These are phyloP conservation scores for Drepana arcuata DNA, from an alignment of 1,140 invertebrate species.

Conservation along the genomic window DNA sequence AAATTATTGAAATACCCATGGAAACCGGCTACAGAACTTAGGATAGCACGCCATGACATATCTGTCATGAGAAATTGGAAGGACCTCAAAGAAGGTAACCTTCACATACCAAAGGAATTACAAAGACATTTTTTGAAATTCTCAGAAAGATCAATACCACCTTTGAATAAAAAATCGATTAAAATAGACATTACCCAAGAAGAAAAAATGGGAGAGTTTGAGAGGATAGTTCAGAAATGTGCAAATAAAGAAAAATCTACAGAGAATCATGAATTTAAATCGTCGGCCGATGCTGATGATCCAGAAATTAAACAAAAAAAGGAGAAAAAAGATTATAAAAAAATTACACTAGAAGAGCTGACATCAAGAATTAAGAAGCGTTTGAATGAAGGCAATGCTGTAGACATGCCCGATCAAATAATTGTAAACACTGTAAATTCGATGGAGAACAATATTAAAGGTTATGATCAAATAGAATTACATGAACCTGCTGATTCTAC, in stretches of 20 bases:
- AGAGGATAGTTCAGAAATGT: slow-evolving; percentile 48
- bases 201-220: slow-evolving; percentile 56
- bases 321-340: slow-evolving; percentile 26
- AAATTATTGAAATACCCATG: slow-evolving; percentile 77
- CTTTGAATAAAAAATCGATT: slow-evolving; percentile 44
- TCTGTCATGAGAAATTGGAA: slow-evolving; percentile 79
- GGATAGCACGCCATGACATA: slow-evolving; percentile 76
- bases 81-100: slow-evolving; percentile 70
- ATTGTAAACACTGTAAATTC: slow-evolving; percentile 36
- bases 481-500: slow-evolving; percentile 3
- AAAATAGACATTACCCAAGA: slow-evolving; percentile 44
- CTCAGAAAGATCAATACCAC: slow-evolving; percentile 68
- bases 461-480: slow-evolving; percentile 6
- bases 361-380: slow-evolving; percentile 40
- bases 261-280: too few species aligned
- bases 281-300: slow-evolving; percentile 21
- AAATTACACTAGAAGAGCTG: slow-evolving; percentile 46
- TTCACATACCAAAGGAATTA: slow-evolving; percentile 66
- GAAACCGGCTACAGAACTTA: slow-evolving; percentile 70
- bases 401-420: slow-evolving; percentile 40
- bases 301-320: slow-evolving; percentile 16
- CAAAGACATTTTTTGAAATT: slow-evolving; percentile 78
- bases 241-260: slow-evolving; percentile 27
- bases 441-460: slow-evolving; percentile 15
- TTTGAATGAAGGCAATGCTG: slow-evolving; percentile 45